Evolutionary conservation across 2,888 invertebrate species (phyloP).

Genomic region (Rhynchonema sp.): DNA sequence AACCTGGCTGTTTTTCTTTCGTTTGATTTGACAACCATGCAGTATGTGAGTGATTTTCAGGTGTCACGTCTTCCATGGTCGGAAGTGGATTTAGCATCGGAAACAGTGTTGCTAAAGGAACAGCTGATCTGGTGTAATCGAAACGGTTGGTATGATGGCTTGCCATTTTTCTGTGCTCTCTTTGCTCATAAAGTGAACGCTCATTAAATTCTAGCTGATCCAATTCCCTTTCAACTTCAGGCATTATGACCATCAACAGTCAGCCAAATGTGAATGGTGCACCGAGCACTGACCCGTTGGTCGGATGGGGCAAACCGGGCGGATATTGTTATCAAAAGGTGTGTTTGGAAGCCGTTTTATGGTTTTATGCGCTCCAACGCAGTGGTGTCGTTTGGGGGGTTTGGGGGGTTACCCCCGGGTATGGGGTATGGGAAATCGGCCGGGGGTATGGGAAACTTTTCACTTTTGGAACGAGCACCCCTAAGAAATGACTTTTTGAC

Average conservation of each 20-base stretch:
- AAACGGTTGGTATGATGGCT: conserved; percentile 8
- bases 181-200: too few species aligned
- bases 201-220: too few species aligned
- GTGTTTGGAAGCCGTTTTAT: too few species aligned
- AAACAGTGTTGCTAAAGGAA: conserved; percentile 34
- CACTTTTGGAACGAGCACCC: too few species aligned
- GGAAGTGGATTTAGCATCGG: conserved; percentile 33
- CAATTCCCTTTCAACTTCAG: conserved; percentile 2
- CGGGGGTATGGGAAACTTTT: too few species aligned
- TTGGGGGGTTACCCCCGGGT: too few species aligned
- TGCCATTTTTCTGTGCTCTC: too few species aligned
- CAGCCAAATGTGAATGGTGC: conserved; percentile 40
- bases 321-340: conserved; percentile 43
- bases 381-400: too few species aligned
- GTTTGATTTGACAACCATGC: not conserved
- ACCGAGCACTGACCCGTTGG: conserved; percentile 34
- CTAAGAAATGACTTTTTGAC: too few species aligned
- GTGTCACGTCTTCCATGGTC: conserved; percentile 39
- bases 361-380: too few species aligned
- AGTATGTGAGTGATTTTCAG: conserved; percentile 20
- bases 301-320: conserved; percentile 39
- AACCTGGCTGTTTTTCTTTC: too few species aligned
- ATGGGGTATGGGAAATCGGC: too few species aligned
- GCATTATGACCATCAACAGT: conserved; percentile 39
- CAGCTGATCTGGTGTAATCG: conserved; percentile 18